phyloP scores from a whole-genome alignment of 2,888 invertebrate species.

The Cryptocheilus praepositus region DNA sequence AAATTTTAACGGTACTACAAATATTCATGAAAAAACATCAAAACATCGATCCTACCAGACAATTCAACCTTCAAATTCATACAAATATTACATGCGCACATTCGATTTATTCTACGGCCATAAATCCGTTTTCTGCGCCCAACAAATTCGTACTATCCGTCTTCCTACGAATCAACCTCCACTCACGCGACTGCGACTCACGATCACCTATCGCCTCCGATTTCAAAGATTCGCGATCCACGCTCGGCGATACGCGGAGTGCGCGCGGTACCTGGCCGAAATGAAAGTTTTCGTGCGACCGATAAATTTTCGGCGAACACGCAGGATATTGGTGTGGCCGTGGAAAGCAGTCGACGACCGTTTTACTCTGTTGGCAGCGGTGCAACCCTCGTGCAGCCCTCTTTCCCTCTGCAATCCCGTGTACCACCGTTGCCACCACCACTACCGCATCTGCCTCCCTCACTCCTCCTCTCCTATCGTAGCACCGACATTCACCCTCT shows the following conservation, averaged over 20 bases:
- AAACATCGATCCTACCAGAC: too few relatives aligned
- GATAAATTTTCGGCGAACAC: constrained; percentile 60
- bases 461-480: constrained; percentile 17
- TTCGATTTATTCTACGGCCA: too few relatives aligned
- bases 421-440: constrained; percentile 1
- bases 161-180: too few relatives aligned
- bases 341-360: constrained; percentile 60
- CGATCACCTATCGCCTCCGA: background rate
- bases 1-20: too few relatives aligned
- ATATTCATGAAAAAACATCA: too few relatives aligned
- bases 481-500: constrained; percentile 19
- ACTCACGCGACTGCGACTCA: background rate
- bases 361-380: constrained; percentile 57
- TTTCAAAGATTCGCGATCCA: too few relatives aligned
- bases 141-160: too few relatives aligned
- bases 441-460: background rate
- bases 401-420: constrained; percentile 6
- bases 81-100: too few relatives aligned
- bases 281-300: constrained; percentile 45
- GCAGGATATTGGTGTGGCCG: constrained; percentile 68
- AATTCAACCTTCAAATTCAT: too few relatives aligned
- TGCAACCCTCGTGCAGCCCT: constrained; percentile 47
- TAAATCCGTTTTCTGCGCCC: too few relatives aligned
- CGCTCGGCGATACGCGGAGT: background rate
- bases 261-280: constrained; percentile 4